Evolutionary conservation across 1,140 invertebrate genomes (phyloP).

Genomic region (Mylabris phalerata): DNA sequence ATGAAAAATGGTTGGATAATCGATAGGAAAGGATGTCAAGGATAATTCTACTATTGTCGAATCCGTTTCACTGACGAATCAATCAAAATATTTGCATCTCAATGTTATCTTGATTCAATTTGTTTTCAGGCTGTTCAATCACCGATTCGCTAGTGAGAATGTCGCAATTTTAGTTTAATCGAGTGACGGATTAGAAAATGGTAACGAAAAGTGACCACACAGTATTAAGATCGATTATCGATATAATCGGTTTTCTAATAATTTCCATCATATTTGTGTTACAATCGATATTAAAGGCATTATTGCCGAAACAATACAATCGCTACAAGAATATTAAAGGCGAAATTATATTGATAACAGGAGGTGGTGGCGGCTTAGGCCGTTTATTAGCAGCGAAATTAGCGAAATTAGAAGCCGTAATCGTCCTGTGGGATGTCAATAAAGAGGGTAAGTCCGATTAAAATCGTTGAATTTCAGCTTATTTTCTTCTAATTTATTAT

Average conservation of each 20-base stretch:
- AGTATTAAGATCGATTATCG: conserved; percentile 48
- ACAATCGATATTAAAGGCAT: conserved; percentile 37
- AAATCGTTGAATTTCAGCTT: conserved; percentile 21
- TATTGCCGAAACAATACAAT: conserved; percentile 44
- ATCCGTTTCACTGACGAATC: too few relatives aligned
- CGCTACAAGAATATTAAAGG: conserved; percentile 56
- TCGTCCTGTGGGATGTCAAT: conserved; percentile 91
- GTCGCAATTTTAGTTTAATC: too few relatives aligned
- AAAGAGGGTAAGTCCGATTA: conserved; percentile 53
- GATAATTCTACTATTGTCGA: too few relatives aligned
- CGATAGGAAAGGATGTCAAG: too few relatives aligned
- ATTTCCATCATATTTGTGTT: conserved; percentile 46
- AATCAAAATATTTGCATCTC: too few relatives aligned
- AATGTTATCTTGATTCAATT: too few relatives aligned
- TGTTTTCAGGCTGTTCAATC: too few relatives aligned
- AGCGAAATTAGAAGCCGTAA: conserved; percentile 66
- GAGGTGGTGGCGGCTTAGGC: conserved; percentile 84
- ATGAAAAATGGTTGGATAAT: too few relatives aligned
- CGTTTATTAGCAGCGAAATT: conserved; percentile 72
- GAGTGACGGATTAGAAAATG: conserved; percentile 2
- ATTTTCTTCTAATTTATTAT: neutral
- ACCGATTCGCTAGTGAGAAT: too few relatives aligned
- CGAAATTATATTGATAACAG: conserved; percentile 79
- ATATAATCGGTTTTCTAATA: conserved; percentile 56
- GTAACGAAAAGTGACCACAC: conserved; percentile 14